These are phyloP conservation scores for Thera obeliscata DNA, from an alignment of 2,888 invertebrate genomes.

Conservation along the genomic window DNA sequence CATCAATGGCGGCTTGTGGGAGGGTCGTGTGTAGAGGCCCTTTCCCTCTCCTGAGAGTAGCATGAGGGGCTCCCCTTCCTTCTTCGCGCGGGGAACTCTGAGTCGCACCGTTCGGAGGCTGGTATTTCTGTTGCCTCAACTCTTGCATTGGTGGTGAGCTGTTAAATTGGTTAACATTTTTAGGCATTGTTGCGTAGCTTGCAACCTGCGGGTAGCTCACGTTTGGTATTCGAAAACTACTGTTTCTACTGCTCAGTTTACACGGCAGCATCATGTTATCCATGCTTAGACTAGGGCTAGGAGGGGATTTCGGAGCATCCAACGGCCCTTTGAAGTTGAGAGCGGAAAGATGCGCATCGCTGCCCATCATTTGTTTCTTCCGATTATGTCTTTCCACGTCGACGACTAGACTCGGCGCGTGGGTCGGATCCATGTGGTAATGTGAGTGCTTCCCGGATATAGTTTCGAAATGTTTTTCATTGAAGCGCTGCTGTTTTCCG, in stretches of 20 bases:
- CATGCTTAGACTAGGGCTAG: conserved; percentile 86
- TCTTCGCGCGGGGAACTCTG: conserved; percentile 67
- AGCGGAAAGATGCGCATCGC: conserved; percentile 81
- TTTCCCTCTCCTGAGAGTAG: conserved; percentile 73
- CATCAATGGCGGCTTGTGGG: conserved; percentile 93
- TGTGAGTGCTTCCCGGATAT: conserved; percentile 91
- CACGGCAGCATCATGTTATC: conserved; percentile 79
- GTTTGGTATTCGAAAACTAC: conserved; percentile 77
- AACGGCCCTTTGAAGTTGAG: conserved; percentile 85
- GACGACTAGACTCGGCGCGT: conserved; percentile 92
- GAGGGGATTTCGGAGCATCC: conserved; percentile 85
- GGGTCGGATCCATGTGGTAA: conserved; percentile 90
- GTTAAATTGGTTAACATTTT: conserved; percentile 84
- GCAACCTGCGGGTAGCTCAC: conserved; percentile 75
- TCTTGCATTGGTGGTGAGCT: conserved; percentile 80
- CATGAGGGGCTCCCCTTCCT: conserved; percentile 68
- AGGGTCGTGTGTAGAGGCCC: conserved; percentile 84
- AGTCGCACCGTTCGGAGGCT: conserved; percentile 85
- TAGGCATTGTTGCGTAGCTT: conserved; percentile 84
- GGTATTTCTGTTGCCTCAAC: conserved; percentile 83
- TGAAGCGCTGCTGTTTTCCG: conserved; percentile 89
- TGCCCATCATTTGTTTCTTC: conserved; percentile 76
- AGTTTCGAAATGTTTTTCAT: conserved; percentile 89
- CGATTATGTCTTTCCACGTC: conserved; percentile 88
- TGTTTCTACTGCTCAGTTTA: conserved; percentile 81